Percentiles rank a stretch among this genome's conserved stretches.
Evolutionary conservation across 2,113 vertebrate species (phyloP).

Genomic region (Coracopsis vasa): DNA sequence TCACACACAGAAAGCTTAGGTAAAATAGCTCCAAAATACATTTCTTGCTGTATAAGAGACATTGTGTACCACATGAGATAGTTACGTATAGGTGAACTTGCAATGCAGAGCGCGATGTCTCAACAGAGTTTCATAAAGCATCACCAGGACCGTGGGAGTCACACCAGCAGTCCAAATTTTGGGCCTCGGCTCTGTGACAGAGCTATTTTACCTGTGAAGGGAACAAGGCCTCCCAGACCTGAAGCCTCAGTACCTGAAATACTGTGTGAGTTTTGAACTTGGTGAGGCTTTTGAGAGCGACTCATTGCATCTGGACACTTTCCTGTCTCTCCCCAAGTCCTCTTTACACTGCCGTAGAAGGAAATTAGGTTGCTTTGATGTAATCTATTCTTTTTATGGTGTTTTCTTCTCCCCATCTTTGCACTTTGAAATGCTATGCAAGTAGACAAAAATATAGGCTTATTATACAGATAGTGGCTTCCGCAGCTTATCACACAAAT

Average conservation of each 20-base stretch:
- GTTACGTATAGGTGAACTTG: background rate
- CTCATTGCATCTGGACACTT: background rate
- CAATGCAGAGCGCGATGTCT: fast-evolving
- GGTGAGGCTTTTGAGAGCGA: background rate
- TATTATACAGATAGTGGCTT: background rate
- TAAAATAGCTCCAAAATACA: background rate
- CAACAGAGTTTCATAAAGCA: background rate
- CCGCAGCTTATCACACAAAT: background rate
- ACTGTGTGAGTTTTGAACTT: fast-evolving
- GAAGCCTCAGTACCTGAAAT: background rate
- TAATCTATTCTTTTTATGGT: background rate
- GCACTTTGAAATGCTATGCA: background rate
- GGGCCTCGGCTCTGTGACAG: background rate
- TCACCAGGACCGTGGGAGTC: background rate
- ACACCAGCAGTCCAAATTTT: background rate
- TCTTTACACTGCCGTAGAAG: background rate
- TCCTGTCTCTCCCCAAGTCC: background rate
- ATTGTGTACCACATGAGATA: background rate
- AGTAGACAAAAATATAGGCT: background rate
- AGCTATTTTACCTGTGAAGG: background rate
- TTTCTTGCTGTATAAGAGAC: background rate
- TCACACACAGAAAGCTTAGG: background rate
- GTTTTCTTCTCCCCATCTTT: background rate
- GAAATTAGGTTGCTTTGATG: background rate
- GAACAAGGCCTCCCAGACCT: background rate